These are phyloP conservation scores for Archocentrus centrarchus DNA, from an alignment of 2,113 vertebrate species.

Conservation along the genomic window DNA sequence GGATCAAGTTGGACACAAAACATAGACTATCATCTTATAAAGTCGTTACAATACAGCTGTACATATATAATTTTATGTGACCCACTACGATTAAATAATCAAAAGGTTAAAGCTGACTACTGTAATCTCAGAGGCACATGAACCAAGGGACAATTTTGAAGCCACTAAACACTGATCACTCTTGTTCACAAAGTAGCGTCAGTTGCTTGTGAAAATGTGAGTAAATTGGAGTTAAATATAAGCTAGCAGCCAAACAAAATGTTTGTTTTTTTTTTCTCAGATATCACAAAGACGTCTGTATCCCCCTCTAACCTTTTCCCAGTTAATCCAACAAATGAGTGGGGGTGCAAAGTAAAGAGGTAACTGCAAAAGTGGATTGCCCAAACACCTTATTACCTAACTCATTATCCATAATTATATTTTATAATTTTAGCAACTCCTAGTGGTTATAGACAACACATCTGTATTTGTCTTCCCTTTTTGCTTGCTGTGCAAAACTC, in stretches of 20 bases:
- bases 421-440: neutral
- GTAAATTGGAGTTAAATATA: neutral
- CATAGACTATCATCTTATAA: neutral
- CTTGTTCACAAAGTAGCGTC: neutral
- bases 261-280: neutral
- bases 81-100: neutral
- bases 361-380: no score
- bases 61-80: neutral
- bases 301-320: no score
- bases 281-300: neutral
- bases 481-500: neutral
- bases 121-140: no score
- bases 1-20: neutral
- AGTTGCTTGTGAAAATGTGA: neutral
- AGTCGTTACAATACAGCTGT: neutral
- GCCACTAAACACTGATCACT: no score
- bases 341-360: no score
- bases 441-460: neutral
- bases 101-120: no score
- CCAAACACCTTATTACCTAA: no score
- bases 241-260: neutral
- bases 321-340: no score
- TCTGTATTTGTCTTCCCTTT: neutral
- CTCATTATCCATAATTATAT: neutral
- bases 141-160: no score